Percentiles rank a stretch among this genome's conserved stretches.
Conservation (phyloP, 2,888 invertebrate species). For the Ophion ventricosus region DNA sequence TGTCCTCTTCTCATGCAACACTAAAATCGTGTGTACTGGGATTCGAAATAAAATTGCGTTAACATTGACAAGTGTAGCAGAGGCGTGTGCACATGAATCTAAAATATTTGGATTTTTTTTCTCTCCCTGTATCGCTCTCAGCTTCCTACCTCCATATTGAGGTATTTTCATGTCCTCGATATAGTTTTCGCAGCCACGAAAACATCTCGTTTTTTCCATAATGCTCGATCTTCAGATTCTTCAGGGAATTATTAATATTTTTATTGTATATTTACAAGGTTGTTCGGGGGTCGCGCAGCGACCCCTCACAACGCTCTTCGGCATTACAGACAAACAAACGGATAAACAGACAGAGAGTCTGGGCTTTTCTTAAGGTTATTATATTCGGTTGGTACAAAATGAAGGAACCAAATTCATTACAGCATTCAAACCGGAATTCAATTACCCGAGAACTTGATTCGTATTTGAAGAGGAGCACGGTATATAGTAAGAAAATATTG, state of each 20-base stretch:
- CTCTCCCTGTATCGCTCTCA: neutral
- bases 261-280: neutral
- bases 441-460: no score
- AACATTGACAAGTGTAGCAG: neutral
- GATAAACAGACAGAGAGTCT: no score
- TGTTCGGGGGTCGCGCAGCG: no score
- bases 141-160: neutral
- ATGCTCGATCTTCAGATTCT: neutral
- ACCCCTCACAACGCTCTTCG: no score
- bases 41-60: conserved; percentile 16
- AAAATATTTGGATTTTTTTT: neutral
- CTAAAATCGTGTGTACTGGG: conserved; percentile 17
- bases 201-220: neutral
- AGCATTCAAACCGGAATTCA: no score
- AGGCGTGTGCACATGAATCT: neutral
- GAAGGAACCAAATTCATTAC: no score
- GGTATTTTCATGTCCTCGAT: neutral
- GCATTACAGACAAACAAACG: no score
- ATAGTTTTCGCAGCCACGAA: neutral
- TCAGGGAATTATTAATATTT: neutral
- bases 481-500: no score
- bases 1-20: conserved; percentile 26
- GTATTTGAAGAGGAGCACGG: no score
- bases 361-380: no score
- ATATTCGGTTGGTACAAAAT: no score